These are phyloP conservation scores for Bufo bufo DNA, from an alignment of 2,113 vertebrate genomes.

Conservation along the genomic window DNA sequence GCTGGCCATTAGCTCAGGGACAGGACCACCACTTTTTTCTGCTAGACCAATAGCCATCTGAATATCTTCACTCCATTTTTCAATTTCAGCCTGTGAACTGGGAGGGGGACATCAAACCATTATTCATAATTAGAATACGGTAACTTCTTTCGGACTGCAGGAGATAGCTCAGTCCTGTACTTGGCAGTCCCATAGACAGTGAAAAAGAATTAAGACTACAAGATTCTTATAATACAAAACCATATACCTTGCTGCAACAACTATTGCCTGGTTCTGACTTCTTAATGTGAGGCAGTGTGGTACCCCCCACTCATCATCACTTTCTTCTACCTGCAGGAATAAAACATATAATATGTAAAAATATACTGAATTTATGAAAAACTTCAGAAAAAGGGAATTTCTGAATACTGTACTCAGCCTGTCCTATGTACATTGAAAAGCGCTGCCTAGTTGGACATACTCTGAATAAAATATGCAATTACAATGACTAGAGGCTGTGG, in stretches of 20 bases:
- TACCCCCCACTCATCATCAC: constrained; percentile 96
- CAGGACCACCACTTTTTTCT: constrained; percentile 82
- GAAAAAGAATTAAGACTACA: neutral
- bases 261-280: constrained; percentile 87
- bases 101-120: constrained; percentile 2
- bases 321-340: constrained; percentile 85
- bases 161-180: no score
- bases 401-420: neutral
- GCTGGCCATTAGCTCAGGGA: constrained; percentile 79
- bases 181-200: no score
- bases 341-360: neutral
- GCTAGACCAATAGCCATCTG: constrained; percentile 87
- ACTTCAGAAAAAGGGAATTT: neutral
- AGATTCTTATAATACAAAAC: neutral
- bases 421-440: neutral
- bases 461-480: no score
- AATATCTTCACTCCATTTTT: constrained; percentile 94
- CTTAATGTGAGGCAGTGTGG: constrained; percentile 91
- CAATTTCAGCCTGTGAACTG: constrained; percentile 87
- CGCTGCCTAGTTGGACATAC: no score
- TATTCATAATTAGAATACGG: no score
- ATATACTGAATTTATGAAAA: neutral
- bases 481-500: no score
- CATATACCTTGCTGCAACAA: constrained; percentile 91
- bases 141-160: no score